Percentiles rank a stretch among this genome's conserved stretches.
Conservation (phyloP, 2,888 invertebrate genomes). For the Sarcophaga variegata region DNA sequence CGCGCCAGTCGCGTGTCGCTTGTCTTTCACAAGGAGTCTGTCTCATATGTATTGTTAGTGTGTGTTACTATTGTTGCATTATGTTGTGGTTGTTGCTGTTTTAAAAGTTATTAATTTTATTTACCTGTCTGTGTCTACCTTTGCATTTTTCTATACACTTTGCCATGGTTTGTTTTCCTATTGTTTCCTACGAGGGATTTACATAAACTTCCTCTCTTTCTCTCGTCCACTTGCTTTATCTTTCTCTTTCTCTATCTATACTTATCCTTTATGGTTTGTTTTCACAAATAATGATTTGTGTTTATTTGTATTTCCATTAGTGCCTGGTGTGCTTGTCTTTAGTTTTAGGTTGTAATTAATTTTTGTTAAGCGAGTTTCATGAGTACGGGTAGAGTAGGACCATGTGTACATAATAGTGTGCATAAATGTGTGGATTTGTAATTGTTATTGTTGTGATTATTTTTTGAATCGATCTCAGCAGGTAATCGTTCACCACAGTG, state of each 20-base stretch:
- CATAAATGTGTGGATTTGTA: background rate
- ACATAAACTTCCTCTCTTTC: background rate
- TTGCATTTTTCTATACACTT: background rate
- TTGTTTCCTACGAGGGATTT: background rate
- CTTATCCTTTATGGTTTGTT: background rate
- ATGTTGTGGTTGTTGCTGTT: slow-evolving; percentile 20
- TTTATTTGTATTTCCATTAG: background rate
- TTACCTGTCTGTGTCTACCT: slow-evolving; percentile 26
- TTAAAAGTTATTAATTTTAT: slow-evolving; percentile 33
- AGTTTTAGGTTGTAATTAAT: slow-evolving; percentile 20
- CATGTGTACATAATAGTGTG: background rate
- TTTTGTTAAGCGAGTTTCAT: background rate
- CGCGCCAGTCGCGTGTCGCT: slow-evolving; percentile 66
- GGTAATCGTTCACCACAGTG: background rate
- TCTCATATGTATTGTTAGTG: slow-evolving; percentile 14
- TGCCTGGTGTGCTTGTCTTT: background rate
- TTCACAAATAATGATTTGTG: background rate
- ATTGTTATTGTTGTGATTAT: slow-evolving; percentile 13
- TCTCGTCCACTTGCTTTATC: background rate
- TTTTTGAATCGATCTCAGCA: slow-evolving; percentile 18
- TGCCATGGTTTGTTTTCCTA: background rate
- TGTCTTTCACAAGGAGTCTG: slow-evolving; percentile 34
- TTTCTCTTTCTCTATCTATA: too few relatives aligned
- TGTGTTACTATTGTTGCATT: background rate
- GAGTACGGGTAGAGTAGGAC: too few relatives aligned